A percentile compares a stretch with the other conserved stretches of the same genome.
Conservation (phyloP, 2,797 vertebrate species). For the Xenopus petersii region DNA sequence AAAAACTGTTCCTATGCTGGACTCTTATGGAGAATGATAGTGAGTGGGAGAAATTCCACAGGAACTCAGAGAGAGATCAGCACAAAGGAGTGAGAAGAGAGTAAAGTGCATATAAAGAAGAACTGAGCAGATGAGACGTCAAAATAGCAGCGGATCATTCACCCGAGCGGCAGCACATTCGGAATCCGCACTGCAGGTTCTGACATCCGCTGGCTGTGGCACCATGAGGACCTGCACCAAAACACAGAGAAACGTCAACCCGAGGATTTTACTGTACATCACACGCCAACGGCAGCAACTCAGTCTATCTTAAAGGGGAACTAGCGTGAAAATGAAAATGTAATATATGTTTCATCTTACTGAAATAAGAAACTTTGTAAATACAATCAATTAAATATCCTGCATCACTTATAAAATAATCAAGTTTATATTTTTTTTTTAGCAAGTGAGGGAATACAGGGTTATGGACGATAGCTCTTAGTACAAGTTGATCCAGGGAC, state of each 20-base stretch:
- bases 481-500: too few relatives aligned
- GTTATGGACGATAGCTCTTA: too few relatives aligned
- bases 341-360: too few relatives aligned
- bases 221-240: slow-evolving; percentile 88
- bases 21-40: not conserved
- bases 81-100: slow-evolving; percentile 66
- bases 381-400: too few relatives aligned
- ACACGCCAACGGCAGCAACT: too few relatives aligned
- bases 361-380: too few relatives aligned
- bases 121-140: slow-evolving; percentile 70
- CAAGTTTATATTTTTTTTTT: too few relatives aligned
- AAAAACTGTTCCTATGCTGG: slow-evolving; percentile 30
- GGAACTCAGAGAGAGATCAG: slow-evolving; percentile 59
- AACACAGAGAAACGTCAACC: slow-evolving; percentile 68
- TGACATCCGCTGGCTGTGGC: slow-evolving; percentile 98
- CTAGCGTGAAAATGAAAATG: too few relatives aligned
- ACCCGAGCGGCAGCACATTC: slow-evolving; percentile 96
- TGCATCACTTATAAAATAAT: too few relatives aligned
- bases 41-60: slow-evolving; percentile 45
- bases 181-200: slow-evolving; percentile 98
- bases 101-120: slow-evolving; percentile 89
- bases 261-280: slow-evolving; percentile 18
- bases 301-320: too few relatives aligned
- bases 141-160: slow-evolving; percentile 73
- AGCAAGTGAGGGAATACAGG: too few relatives aligned